These are phyloP conservation scores for Antigone vipio DNA, from an alignment of 2,113 vertebrate species.

Conservation along the genomic window DNA sequence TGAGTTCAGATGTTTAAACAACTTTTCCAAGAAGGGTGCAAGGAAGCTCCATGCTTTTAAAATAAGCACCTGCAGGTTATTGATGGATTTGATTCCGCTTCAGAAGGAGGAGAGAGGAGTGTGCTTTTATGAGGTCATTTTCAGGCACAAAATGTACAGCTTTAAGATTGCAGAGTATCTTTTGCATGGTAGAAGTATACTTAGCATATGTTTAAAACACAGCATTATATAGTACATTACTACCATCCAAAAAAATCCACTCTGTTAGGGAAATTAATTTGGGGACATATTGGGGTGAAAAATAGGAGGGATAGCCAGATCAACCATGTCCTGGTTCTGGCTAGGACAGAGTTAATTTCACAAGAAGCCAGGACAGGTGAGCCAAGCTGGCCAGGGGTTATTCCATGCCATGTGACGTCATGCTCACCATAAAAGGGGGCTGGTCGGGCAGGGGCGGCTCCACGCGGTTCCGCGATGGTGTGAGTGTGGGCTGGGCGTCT, in stretches of 20 bases:
- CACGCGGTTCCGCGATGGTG: too few species aligned
- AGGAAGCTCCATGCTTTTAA: not conserved
- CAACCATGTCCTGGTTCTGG: accelerated
- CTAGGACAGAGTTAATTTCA: too few species aligned
- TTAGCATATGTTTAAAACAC: not conserved
- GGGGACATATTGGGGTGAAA: not conserved
- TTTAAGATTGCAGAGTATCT: not conserved
- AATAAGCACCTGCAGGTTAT: not conserved
- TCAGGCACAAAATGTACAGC: not conserved
- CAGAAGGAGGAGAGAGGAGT: not conserved
- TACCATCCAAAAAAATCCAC: not conserved
- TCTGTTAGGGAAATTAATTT: not conserved
- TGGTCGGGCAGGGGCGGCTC: too few species aligned
- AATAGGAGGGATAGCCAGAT: not conserved
- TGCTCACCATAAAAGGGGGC: too few species aligned
- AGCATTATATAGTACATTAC: not conserved
- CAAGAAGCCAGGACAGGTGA: too few species aligned
- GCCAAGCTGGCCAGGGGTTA: too few species aligned
- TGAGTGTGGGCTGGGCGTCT: too few species aligned
- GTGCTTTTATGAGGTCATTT: not conserved
- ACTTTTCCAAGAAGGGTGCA: not conserved
- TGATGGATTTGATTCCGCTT: not conserved
- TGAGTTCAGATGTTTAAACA: not conserved
- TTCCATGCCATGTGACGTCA: too few species aligned
- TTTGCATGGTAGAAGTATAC: not conserved